Conservation (phyloP, 2,113 vertebrate genomes). For the Astur gentilis region DNA sequence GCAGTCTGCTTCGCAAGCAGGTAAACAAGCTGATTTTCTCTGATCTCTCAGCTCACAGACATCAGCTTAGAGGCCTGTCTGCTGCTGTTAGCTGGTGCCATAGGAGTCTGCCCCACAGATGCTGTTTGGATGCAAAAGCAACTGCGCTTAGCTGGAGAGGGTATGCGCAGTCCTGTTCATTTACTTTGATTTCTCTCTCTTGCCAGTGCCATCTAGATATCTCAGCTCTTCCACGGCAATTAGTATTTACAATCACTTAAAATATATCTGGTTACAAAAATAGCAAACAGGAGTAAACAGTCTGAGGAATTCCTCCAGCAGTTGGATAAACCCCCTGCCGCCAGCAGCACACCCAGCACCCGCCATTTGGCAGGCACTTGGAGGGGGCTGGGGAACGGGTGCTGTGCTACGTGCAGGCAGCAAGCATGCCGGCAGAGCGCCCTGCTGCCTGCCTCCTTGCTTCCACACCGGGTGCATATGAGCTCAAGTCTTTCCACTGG, state of each 20-base stretch:
- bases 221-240: neutral
- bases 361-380: neutral
- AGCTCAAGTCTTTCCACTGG: neutral
- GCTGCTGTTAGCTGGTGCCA: neutral
- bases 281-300: neutral
- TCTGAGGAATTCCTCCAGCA: neutral
- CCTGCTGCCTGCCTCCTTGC: neutral
- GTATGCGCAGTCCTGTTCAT: neutral
- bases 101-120: neutral
- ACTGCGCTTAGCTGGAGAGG: neutral
- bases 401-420: neutral
- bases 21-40: constrained; percentile 28
- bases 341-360: neutral
- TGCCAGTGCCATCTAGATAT: neutral
- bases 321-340: rapidly evolving
- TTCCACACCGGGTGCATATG: rapidly evolving
- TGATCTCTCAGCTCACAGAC: neutral
- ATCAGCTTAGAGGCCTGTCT: neutral
- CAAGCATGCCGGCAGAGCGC: neutral
- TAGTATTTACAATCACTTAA: neutral
- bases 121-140: neutral
- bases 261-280: neutral
- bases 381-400: neutral
- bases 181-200: neutral
- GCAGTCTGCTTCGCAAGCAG: neutral